Evolutionary conservation across 2,888 invertebrate species (phyloP).

Genomic region (Silvanus unidentatus): DNA sequence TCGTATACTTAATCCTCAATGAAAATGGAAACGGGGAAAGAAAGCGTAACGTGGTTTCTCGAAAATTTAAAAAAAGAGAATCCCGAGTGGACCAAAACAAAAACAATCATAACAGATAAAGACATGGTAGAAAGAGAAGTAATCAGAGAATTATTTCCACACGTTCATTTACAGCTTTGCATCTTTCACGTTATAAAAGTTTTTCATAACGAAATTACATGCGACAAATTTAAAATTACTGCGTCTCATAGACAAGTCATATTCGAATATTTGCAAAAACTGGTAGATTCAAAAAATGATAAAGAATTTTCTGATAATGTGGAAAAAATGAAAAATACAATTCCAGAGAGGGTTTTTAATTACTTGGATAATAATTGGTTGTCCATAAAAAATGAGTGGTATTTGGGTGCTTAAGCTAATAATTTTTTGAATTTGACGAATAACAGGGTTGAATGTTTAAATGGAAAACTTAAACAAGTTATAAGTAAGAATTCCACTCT

Average conservation of each 20-base stretch:
- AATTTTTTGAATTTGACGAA: neutral
- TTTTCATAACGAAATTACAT: slow-evolving; percentile 2
- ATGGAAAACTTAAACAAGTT: no score
- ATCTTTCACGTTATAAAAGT: neutral
- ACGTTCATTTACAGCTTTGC: neutral
- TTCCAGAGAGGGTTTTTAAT: neutral
- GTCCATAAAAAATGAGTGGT: neutral
- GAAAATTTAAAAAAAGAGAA: slow-evolving; percentile 4
- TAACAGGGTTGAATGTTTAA: neutral
- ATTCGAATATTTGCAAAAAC: neutral
- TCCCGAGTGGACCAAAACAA: slow-evolving; percentile 1
- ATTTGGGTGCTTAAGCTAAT: neutral
- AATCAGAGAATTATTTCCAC: slow-evolving; percentile 1
- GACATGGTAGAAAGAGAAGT: slow-evolving; percentile 2
- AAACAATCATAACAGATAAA: slow-evolving; percentile 1
- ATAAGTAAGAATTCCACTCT: no score
- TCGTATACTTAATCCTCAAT: slow-evolving; percentile 9
- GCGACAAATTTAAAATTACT: neutral
- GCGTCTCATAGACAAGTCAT: neutral
- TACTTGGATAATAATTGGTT: neutral
- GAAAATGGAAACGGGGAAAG: slow-evolving; percentile 12
- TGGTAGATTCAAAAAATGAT: neutral
- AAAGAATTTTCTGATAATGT: neutral
- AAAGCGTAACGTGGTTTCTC: neutral
- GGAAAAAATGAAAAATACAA: neutral